Percentiles rank a stretch among this genome's conserved stretches.
Evolutionary conservation across 2,113 vertebrate species (phyloP).

Genomic region (Gracilinanus agilis): DNA sequence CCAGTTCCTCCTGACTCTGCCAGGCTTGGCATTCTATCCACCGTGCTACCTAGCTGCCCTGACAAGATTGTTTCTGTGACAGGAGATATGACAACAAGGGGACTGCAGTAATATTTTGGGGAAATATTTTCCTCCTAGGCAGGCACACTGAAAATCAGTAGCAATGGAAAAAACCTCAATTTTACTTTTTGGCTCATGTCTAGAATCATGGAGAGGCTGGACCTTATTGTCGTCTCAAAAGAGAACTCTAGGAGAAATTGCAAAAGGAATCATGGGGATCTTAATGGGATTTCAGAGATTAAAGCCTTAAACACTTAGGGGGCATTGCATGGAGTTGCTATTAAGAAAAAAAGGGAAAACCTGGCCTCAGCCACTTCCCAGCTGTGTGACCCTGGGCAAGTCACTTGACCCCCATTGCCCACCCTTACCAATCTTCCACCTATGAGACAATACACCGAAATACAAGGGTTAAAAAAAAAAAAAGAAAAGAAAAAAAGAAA

Average conservation of each 20-base stretch:
- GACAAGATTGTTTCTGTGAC: not conserved
- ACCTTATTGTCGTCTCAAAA: not conserved
- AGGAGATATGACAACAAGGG: not conserved
- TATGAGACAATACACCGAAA: too few species aligned
- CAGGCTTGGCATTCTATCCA: too few species aligned
- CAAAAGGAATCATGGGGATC: not conserved
- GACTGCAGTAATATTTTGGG: not conserved
- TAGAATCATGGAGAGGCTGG: not conserved
- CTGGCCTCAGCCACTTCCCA: too few species aligned
- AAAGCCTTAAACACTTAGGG: not conserved
- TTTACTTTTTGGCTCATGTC: not conserved
- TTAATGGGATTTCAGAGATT: not conserved
- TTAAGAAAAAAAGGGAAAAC: too few species aligned
- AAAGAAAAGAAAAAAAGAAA: too few species aligned
- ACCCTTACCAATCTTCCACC: too few species aligned
- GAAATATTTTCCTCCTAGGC: constrained; percentile 11
- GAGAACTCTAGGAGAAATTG: not conserved
- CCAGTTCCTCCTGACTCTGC: too few species aligned
- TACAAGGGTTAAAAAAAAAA: too few species aligned
- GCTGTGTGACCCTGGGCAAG: too few species aligned
- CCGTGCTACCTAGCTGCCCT: too few species aligned
- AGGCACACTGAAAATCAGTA: not conserved
- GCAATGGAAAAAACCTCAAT: not conserved
- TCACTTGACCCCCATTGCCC: too few species aligned
- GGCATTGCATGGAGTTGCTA: not conserved